Conservation (phyloP, 2,113 vertebrate species). For the Diglossa brunneiventris region DNA sequence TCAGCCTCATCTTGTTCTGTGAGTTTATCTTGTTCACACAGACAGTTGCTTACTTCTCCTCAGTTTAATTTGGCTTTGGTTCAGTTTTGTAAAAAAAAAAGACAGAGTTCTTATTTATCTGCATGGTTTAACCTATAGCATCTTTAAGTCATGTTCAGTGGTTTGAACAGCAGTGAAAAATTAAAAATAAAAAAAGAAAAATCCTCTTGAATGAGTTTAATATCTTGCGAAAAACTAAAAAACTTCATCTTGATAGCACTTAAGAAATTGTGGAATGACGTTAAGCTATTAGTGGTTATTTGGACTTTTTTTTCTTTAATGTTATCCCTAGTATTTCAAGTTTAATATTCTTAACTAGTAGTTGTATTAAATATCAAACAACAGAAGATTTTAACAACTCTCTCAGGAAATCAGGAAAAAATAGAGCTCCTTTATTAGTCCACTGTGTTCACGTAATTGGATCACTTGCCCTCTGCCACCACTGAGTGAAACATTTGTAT, state of each 20-base stretch:
- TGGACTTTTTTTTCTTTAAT: background rate
- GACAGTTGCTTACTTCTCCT: background rate
- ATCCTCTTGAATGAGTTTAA: background rate
- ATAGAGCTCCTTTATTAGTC: background rate
- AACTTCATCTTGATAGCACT: background rate
- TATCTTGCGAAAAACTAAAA: background rate
- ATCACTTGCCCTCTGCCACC: constrained; percentile 44
- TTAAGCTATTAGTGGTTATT: background rate
- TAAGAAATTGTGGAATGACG: background rate
- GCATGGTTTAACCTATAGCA: background rate
- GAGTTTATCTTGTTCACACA: background rate
- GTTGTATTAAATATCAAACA: constrained; percentile 5
- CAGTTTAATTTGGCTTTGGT: background rate
- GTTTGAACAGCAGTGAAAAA: background rate
- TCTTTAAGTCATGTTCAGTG: background rate
- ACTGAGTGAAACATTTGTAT: constrained; percentile 64
- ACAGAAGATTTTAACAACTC: background rate
- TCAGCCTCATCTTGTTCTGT: background rate
- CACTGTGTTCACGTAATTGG: constrained; percentile 38
- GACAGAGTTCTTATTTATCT: background rate
- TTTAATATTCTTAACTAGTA: background rate
- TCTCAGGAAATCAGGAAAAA: constrained; percentile 14
- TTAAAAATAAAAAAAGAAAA: background rate
- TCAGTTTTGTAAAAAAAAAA: background rate
- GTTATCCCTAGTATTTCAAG: background rate